Evolutionary conservation across 92 coral and sea anemone genomes (phyloP).

Genomic region (Palythoa heliodiscus): DNA sequence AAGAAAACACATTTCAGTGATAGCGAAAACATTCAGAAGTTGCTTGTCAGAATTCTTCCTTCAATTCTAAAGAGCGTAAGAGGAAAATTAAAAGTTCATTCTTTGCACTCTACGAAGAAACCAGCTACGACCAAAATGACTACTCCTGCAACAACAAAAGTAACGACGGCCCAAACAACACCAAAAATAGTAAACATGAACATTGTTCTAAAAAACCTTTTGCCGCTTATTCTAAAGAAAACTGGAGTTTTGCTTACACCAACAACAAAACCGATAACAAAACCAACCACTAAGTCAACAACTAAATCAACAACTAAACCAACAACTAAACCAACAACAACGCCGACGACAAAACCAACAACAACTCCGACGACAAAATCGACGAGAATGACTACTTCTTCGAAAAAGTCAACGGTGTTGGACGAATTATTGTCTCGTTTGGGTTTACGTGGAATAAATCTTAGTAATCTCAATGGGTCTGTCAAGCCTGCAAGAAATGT

Average conservation of each 20-base stretch:
- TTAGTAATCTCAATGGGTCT: conserved; percentile 19
- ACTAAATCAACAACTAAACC: conserved; percentile 30
- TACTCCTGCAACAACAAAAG: conserved; percentile 45
- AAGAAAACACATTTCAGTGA: conserved; percentile 21
- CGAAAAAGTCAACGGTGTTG: conserved; percentile 34
- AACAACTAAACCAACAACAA: conserved; percentile 31
- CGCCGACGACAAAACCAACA: conserved; percentile 27
- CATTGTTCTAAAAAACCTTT: conserved; percentile 64
- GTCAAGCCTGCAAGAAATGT: conserved; percentile 27
- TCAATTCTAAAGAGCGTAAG: conserved; percentile 64
- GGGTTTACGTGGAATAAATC: conserved; percentile 20
- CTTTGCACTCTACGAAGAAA: conserved; percentile 10
- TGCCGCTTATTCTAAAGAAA: conserved; percentile 74
- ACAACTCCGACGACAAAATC: conserved; percentile 43
- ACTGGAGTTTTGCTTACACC: conserved; percentile 21
- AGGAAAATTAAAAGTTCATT: conserved; percentile 30
- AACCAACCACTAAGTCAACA: conserved; percentile 44
- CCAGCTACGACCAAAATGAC: conserved; percentile 15
- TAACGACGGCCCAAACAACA: conserved; percentile 35
- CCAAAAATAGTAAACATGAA: conserved; percentile 54
- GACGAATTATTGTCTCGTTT: conserved; percentile 21
- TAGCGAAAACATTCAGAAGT: conserved; percentile 49
- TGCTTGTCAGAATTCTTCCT: conserved; percentile 70
- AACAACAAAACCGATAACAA: conserved; percentile 42
- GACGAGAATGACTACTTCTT: conserved; percentile 44